Evolutionary conservation across 1,140 invertebrate species (phyloP).

Genomic region (Coptotermes formosanus): DNA sequence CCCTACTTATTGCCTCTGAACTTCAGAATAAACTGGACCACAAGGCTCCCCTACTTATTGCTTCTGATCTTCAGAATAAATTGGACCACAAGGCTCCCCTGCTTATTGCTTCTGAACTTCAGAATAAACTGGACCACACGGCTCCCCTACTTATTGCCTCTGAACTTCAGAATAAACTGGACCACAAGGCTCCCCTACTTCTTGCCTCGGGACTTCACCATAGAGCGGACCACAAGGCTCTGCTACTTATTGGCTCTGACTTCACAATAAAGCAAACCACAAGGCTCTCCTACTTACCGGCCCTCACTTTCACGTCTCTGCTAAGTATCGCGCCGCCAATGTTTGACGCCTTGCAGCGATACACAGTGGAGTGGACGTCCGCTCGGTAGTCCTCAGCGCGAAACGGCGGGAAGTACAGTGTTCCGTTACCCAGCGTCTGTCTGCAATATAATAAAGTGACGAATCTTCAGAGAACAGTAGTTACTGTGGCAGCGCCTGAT

Average conservation of each 20-base stretch:
- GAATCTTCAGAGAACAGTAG: too few relatives aligned
- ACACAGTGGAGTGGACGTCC: constrained; percentile 50
- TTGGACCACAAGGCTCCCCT: too few relatives aligned
- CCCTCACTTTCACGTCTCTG: constrained; percentile 34
- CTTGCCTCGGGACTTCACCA: not conserved
- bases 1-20: too few relatives aligned
- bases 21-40: not conserved
- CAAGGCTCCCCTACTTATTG: too few relatives aligned
- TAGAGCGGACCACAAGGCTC: too few relatives aligned
- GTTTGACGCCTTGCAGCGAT: constrained; percentile 51
- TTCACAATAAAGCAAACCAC: not conserved
- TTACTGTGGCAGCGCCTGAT: too few relatives aligned
- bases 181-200: not conserved
- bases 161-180: too few relatives aligned
- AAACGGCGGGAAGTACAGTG: constrained; percentile 52
- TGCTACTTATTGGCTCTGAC: too few relatives aligned
- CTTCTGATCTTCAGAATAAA: too few relatives aligned
- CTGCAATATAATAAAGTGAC: constrained; percentile 31
- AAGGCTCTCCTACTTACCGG: constrained; percentile 22
- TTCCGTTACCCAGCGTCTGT: constrained; percentile 44
- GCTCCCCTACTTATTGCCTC: too few relatives aligned
- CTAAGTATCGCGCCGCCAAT: constrained; percentile 39
- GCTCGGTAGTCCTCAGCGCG: constrained; percentile 46
- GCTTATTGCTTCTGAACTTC: too few relatives aligned
- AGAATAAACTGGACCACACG: too few relatives aligned